Percentiles rank a stretch among this genome's conserved stretches.
Conservation (phyloP, 2,797 vertebrate species). For the Odontamblyopus rebecca region DNA sequence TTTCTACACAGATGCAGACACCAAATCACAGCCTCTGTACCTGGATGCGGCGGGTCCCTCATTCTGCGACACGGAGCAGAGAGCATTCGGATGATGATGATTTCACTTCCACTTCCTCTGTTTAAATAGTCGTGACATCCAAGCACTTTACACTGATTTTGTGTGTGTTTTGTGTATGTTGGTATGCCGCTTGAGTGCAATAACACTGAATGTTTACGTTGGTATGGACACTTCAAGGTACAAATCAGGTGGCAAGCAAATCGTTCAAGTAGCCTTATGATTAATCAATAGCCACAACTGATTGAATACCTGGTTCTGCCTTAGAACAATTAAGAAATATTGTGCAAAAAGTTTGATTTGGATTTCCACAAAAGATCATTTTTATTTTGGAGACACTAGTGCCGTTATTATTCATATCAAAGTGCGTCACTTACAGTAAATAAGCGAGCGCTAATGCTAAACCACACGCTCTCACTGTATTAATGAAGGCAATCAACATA, state of each 20-base stretch:
- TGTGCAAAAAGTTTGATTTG: constrained; percentile 37
- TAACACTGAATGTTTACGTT: constrained; percentile 75
- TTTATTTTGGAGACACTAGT: neutral
- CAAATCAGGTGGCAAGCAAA: constrained; percentile 50
- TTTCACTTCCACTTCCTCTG: constrained; percentile 31
- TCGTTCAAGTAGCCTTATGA: constrained; percentile 36
- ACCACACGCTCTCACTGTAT: constrained; percentile 1
- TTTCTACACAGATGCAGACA: constrained; percentile 51
- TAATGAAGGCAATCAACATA: neutral
- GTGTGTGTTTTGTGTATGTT: constrained; percentile 32
- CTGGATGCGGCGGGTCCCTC: constrained; percentile 50
- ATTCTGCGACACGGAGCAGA: constrained; percentile 28
- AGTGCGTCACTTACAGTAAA: neutral
- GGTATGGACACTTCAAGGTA: constrained; percentile 56
- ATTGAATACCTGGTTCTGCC: constrained; percentile 66
- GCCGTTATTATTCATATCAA: neutral
- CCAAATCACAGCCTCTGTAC: constrained; percentile 53
- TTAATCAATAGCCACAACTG: constrained; percentile 48
- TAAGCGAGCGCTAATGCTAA: neutral
- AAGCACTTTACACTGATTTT: constrained; percentile 73
- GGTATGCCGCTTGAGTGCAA: constrained; percentile 67
- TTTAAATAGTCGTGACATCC: constrained; percentile 55
- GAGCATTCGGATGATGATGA: constrained; percentile 16
- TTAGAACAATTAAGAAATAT: constrained; percentile 31
- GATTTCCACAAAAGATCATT: neutral